Evolutionary conservation across 2,113 vertebrate species (phyloP).

Genomic region (Heptranchias perlo): DNA sequence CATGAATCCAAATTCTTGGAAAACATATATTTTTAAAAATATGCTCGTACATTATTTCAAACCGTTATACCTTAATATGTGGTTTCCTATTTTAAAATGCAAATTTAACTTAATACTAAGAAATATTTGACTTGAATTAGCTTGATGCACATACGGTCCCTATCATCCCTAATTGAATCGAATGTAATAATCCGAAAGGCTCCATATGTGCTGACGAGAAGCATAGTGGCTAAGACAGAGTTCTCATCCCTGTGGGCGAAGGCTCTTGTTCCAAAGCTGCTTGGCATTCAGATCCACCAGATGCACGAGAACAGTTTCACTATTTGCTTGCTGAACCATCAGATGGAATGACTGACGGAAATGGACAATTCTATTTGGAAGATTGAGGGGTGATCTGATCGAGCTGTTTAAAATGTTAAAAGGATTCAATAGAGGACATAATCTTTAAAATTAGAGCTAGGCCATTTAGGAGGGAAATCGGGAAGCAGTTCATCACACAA

Average conservation of each 20-base stretch:
- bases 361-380: background rate
- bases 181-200: background rate
- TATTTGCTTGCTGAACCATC: background rate
- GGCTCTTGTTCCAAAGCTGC: background rate
- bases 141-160: background rate
- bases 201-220: constrained; percentile 9
- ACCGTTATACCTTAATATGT: background rate
- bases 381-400: background rate
- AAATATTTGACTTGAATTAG: background rate
- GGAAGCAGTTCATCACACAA: background rate
- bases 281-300: background rate
- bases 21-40: background rate
- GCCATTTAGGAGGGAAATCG: background rate
- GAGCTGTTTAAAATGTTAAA: background rate
- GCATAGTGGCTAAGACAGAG: background rate
- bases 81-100: background rate
- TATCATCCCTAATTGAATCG: constrained; percentile 12
- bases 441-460: background rate
- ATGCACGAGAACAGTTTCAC: background rate
- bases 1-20: background rate
- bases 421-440: background rate
- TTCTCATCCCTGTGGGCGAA: background rate
- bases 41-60: background rate
- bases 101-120: background rate
- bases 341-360: background rate